Conservation (phyloP, 2,113 vertebrate genomes). For the Anolis carolinensis region DNA sequence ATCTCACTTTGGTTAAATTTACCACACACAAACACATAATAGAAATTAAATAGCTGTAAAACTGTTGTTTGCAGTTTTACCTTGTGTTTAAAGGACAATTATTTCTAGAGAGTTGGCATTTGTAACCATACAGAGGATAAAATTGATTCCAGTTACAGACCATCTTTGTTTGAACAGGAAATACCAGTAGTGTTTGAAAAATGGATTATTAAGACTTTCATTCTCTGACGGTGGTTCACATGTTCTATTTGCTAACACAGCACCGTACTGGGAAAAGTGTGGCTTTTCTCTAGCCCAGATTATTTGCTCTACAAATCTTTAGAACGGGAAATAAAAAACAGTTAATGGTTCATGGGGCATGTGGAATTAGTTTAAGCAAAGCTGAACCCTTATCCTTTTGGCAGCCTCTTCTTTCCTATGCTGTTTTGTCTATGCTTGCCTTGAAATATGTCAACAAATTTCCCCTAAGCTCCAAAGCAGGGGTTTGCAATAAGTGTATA, state of each 20-base stretch:
- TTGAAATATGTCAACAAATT: slow-evolving; percentile 73
- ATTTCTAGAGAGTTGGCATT: slow-evolving; percentile 73
- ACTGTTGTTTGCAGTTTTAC: slow-evolving; percentile 68
- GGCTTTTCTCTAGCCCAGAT: slow-evolving; percentile 78
- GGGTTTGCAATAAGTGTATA: slow-evolving; percentile 33
- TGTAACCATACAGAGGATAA: slow-evolving; percentile 64
- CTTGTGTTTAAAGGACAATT: slow-evolving; percentile 69
- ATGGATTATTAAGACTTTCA: slow-evolving; percentile 66
- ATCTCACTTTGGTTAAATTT: slow-evolving; percentile 57
- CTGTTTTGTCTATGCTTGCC: slow-evolving; percentile 76
- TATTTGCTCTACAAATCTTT: slow-evolving; percentile 85
- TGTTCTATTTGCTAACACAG: slow-evolving; percentile 70
- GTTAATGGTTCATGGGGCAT: slow-evolving; percentile 82
- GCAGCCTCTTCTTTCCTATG: slow-evolving; percentile 69
- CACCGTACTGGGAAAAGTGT: slow-evolving; percentile 73
- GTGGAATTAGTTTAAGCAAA: slow-evolving; percentile 85
- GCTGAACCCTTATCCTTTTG: slow-evolving; percentile 61
- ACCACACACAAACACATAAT: slow-evolving; percentile 67
- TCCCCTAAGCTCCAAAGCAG: slow-evolving; percentile 65
- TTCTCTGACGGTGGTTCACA: slow-evolving; percentile 68
- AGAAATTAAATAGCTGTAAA: slow-evolving; percentile 73
- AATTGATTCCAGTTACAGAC: slow-evolving; percentile 71
- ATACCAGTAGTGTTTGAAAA: slow-evolving; percentile 72
- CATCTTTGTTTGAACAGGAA: slow-evolving; percentile 72
- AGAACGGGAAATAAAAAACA: slow-evolving; percentile 91